phyloP scores from a whole-genome alignment of 2,888 invertebrate species.

The Acanthosepion lycidas region DNA sequence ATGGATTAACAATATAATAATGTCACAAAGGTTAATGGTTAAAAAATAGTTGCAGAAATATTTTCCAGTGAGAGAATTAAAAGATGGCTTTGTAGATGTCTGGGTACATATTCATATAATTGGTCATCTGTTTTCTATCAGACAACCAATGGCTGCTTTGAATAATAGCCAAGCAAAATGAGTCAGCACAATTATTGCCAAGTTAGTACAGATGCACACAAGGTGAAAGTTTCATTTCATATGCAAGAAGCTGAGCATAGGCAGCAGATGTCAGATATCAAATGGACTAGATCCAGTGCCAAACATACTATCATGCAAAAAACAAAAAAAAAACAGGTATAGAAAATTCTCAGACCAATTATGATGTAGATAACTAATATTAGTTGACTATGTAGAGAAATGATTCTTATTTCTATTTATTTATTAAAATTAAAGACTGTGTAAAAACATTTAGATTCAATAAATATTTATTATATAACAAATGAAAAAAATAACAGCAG shows the following conservation, averaged over 20 bases:
- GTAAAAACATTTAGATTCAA: neutral
- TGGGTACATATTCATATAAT: neutral
- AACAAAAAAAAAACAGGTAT: neutral
- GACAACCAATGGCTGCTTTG: neutral
- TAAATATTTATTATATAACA: too few species aligned
- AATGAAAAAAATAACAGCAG: too few species aligned
- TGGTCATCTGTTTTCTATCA: neutral
- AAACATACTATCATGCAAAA: neutral
- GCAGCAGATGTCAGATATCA: conserved; percentile 20
- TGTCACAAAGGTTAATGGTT: neutral
- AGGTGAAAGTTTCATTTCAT: conserved; percentile 6
- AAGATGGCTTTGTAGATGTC: conserved; percentile 33
- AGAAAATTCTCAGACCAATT: neutral
- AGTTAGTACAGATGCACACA: neutral
- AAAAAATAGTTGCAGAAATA: conserved; percentile 6
- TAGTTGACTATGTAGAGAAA: neutral
- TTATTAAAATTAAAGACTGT: neutral
- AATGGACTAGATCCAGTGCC: neutral
- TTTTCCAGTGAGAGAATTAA: neutral
- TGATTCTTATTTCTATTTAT: neutral
- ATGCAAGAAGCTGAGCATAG: neutral
- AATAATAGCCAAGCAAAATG: conserved; percentile 7
- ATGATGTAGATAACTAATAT: neutral
- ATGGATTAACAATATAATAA: neutral
- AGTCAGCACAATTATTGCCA: neutral